These are phyloP conservation scores for Pseudocheirus occidentalis DNA, from an alignment of 2,797 vertebrate genomes.

Conservation along the genomic window DNA sequence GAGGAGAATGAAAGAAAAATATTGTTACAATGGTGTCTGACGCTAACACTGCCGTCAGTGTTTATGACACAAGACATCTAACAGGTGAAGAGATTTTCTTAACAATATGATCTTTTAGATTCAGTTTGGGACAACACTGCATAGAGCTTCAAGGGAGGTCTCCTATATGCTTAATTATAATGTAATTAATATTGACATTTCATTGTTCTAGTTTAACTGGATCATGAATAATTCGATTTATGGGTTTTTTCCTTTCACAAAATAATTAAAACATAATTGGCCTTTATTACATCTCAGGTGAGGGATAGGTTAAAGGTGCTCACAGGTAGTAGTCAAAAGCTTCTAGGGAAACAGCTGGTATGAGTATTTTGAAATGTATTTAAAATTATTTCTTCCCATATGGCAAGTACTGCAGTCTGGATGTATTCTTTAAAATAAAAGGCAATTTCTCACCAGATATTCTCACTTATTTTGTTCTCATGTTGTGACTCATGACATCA, in stretches of 20 bases:
- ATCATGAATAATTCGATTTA: not conserved
- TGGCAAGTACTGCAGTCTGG: not conserved
- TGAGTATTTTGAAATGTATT: not conserved
- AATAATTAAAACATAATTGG: not conserved
- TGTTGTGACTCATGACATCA: not conserved
- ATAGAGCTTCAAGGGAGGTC: not conserved
- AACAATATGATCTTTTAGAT: not conserved
- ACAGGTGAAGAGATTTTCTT: not conserved
- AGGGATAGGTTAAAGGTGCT: not conserved
- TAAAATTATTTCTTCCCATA: constrained; percentile 13
- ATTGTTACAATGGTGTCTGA: not conserved
- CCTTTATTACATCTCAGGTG: not conserved
- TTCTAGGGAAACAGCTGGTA: not conserved
- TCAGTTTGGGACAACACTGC: not conserved
- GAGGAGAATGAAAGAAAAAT: not conserved
- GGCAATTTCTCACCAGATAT: not conserved
- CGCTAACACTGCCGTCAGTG: not conserved
- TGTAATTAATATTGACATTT: not conserved
- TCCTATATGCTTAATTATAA: not conserved
- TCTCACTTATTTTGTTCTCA: not conserved
- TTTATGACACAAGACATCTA: not conserved
- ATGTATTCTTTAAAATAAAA: not conserved
- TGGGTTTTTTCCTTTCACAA: not conserved
- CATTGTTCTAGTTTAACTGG: not conserved
- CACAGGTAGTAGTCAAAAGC: not conserved